Percentiles rank a stretch among this genome's conserved stretches.
These are phyloP conservation scores for Charanyca ferruginea DNA, from an alignment of 2,888 invertebrate species.

Conservation along the genomic window DNA sequence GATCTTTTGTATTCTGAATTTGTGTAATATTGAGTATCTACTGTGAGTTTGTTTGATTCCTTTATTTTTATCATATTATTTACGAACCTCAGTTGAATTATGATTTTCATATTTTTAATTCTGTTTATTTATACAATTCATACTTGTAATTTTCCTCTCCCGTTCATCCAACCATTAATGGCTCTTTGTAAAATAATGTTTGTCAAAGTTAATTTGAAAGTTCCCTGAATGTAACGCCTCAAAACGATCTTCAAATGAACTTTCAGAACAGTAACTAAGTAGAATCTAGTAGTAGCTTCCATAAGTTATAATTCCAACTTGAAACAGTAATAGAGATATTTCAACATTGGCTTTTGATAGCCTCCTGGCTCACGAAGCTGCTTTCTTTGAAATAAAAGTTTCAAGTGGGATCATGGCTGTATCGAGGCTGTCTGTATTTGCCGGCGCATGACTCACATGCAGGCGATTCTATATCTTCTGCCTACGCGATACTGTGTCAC, in stretches of 20 bases:
- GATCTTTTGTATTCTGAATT: not conserved
- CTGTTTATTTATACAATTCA: not conserved
- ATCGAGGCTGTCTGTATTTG: conserved; percentile 66
- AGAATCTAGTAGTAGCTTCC: conserved; percentile 10
- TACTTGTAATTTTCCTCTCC: not conserved
- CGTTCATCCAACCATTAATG: not conserved
- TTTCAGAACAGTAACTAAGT: conserved; percentile 7
- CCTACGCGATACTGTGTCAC: conserved; percentile 61
- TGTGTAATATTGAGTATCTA: not conserved
- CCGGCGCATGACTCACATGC: conserved; percentile 39
- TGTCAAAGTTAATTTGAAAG: conserved; percentile 1
- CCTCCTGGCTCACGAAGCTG: conserved; percentile 63
- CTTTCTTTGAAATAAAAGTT: conserved; percentile 80
- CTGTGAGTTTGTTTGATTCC: not conserved
- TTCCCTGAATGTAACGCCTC: not conserved
- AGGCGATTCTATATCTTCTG: conserved; percentile 68
- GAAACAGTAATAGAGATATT: conserved; percentile 68
- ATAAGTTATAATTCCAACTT: conserved; percentile 53
- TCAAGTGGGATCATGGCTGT: conserved; percentile 74
- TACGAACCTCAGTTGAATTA: not conserved
- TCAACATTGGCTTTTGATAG: conserved; percentile 67
- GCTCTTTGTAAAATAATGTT: not conserved
- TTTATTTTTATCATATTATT: not conserved
- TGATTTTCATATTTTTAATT: not conserved
- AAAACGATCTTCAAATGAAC: conserved; percentile 13